Percentiles rank a stretch among this genome's conserved stretches.
Conservation (phyloP, 2,888 invertebrate species). For the Tetragonula carbonaria region DNA sequence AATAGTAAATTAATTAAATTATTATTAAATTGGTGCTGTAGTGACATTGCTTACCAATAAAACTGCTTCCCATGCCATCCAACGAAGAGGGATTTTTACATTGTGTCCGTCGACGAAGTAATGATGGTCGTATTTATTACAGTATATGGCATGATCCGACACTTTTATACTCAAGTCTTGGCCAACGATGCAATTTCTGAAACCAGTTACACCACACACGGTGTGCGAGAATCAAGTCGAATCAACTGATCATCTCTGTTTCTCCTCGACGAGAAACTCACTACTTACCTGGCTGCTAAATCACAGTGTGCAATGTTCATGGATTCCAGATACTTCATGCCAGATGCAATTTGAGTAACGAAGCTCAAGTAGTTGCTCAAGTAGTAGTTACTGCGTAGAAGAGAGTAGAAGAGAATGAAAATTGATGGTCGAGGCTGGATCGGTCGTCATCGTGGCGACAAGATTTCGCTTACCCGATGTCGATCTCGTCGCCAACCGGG, state of each 20-base stretch:
- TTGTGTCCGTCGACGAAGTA: constrained; percentile 94
- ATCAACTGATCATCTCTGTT: neutral
- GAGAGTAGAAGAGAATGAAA: constrained; percentile 75
- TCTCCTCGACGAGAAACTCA: neutral
- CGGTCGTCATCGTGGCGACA: neutral
- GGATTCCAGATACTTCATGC: constrained; percentile 96
- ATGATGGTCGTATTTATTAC: constrained; percentile 91
- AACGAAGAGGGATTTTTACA: constrained; percentile 92
- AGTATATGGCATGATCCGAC: constrained; percentile 94
- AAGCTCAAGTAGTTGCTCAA: constrained; percentile 92
- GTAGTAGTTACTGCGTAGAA: constrained; percentile 86
- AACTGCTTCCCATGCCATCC: constrained; percentile 97
- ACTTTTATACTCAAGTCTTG: constrained; percentile 92
- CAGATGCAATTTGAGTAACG: constrained; percentile 95
- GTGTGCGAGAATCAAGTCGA: no score
- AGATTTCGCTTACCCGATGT: constrained; percentile 16
- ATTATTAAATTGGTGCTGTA: no score
- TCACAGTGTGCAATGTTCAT: constrained; percentile 96
- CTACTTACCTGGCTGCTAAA: constrained; percentile 90
- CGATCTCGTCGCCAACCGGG: neutral
- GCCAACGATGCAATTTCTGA: constrained; percentile 94
- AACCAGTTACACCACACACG: constrained; percentile 70
- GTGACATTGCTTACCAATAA: constrained; percentile 86
- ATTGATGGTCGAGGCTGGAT: neutral
- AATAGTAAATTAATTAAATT: no score